Percentiles rank a stretch among this genome's conserved stretches.
These are phyloP conservation scores for Cheilosia vulpina DNA, from an alignment of 2,888 invertebrate genomes.

Conservation along the genomic window DNA sequence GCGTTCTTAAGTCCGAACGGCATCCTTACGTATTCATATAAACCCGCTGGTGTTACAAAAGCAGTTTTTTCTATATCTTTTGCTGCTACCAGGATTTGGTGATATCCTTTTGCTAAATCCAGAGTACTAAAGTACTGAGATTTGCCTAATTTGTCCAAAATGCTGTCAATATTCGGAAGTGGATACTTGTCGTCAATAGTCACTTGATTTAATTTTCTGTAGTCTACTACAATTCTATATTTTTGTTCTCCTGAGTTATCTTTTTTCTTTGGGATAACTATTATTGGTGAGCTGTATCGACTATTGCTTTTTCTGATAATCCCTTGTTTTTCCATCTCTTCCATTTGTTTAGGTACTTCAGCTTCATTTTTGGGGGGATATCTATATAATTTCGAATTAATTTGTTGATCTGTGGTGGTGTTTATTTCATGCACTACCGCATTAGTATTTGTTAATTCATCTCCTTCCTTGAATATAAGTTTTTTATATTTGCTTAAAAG, in stretches of 20 bases:
- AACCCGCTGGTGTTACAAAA: neutral
- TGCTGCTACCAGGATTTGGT: conserved; percentile 2
- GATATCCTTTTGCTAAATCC: neutral
- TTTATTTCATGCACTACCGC: conserved; percentile 14
- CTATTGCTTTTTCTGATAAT: conserved; percentile 35
- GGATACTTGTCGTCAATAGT: too few species aligned
- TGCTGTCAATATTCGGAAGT: too few species aligned
- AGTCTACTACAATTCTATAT: neutral
- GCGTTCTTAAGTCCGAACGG: neutral
- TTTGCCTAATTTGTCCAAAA: neutral
- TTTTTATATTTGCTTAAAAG: conserved; percentile 4
- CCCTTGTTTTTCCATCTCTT: conserved; percentile 36
- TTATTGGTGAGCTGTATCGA: conserved; percentile 40
- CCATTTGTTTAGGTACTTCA: conserved; percentile 34
- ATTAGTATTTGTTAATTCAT: neutral
- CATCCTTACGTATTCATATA: neutral
- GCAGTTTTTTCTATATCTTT: neutral
- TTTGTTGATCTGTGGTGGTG: conserved; percentile 14
- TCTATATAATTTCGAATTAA: conserved; percentile 38
- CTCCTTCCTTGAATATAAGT: conserved; percentile 18
- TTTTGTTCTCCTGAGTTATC: too few species aligned
- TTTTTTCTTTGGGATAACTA: neutral
- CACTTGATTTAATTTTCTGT: too few species aligned
- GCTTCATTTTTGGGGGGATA: conserved; percentile 24
- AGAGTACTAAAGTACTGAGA: neutral